A percentile compares a stretch with the other conserved stretches of the same genome.
phyloP scores from a whole-genome alignment of 1,140 invertebrate genomes.

The Teleogryllus occipitalis region DNA sequence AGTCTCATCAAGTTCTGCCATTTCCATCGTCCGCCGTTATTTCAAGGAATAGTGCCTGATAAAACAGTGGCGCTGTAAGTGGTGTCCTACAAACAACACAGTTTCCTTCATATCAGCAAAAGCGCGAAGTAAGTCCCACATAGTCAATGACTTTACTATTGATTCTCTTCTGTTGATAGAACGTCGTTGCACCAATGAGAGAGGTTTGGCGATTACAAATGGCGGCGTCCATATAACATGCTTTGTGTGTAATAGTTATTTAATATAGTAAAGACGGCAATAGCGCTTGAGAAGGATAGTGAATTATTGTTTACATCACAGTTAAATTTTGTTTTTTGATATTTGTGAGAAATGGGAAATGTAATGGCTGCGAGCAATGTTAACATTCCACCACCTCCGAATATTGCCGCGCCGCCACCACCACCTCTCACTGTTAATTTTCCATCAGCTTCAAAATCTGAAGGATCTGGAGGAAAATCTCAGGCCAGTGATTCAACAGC shows the following conservation, averaged over 20 bases:
- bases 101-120: too few species aligned
- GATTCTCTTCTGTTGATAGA: background rate
- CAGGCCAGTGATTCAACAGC: background rate
- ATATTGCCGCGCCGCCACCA: conserved; percentile 6
- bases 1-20: too few species aligned
- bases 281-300: background rate
- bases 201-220: background rate
- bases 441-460: background rate
- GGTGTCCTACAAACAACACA: too few species aligned
- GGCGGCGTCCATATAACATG: background rate
- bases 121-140: background rate
- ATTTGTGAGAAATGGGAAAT: conserved; percentile 9
- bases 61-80: too few species aligned
- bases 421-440: conserved; percentile 15
- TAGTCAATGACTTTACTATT: background rate
- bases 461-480: background rate
- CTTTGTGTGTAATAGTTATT: background rate
- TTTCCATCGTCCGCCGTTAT: too few species aligned
- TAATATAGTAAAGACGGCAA: background rate
- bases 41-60: too few species aligned
- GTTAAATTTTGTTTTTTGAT: background rate
- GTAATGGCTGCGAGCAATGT: conserved; percentile 11
- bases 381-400: background rate
- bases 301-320: background rate
- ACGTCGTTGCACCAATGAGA: background rate